These are phyloP conservation scores for Halictus quadricinctus DNA, from an alignment of 2,888 invertebrate genomes.

Conservation along the genomic window DNA sequence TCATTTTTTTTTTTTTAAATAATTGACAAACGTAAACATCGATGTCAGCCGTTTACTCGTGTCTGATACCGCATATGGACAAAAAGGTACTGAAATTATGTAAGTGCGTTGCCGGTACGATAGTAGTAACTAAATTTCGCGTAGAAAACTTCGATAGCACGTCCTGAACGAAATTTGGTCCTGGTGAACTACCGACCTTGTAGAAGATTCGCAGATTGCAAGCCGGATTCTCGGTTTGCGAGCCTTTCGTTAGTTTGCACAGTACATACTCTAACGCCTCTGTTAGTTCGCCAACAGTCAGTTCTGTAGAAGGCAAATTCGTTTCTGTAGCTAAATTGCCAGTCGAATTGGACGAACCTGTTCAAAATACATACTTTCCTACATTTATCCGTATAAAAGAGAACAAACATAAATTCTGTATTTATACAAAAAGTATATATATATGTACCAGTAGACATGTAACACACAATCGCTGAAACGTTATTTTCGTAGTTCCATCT, in stretches of 20 bases:
- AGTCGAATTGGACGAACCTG: slow-evolving; percentile 80
- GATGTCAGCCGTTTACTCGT: slow-evolving; percentile 83
- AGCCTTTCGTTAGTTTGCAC: slow-evolving; percentile 84
- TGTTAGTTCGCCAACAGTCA: slow-evolving; percentile 83
- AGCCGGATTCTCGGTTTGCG: slow-evolving; percentile 84
- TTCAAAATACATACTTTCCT: slow-evolving; percentile 45
- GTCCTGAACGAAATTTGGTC: slow-evolving; percentile 80
- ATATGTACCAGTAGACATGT: slow-evolving; percentile 88
- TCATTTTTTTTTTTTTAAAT: slow-evolving; percentile 54
- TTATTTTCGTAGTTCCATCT: slow-evolving; percentile 96
- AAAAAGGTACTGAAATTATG: slow-evolving; percentile 92
- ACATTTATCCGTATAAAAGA: slow-evolving; percentile 20
- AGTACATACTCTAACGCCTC: slow-evolving; percentile 85
- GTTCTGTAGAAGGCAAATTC: slow-evolving; percentile 77
- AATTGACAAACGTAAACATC: slow-evolving; percentile 70
- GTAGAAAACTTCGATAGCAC: slow-evolving; percentile 78
- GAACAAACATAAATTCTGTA: slow-evolving; percentile 19
- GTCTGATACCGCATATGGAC: slow-evolving; percentile 91
- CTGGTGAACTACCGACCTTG: slow-evolving; percentile 85
- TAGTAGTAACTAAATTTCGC: slow-evolving; percentile 86
- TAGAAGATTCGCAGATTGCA: slow-evolving; percentile 91
- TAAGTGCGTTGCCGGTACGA: slow-evolving; percentile 91
- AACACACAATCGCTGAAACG: slow-evolving; percentile 92
- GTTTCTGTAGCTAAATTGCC: slow-evolving; percentile 79
- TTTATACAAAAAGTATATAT: slow-evolving; percentile 2